Base-by-base conservation (phyloP, 2,888 invertebrate genomes). In the Tortricodes alternella region DNA sequence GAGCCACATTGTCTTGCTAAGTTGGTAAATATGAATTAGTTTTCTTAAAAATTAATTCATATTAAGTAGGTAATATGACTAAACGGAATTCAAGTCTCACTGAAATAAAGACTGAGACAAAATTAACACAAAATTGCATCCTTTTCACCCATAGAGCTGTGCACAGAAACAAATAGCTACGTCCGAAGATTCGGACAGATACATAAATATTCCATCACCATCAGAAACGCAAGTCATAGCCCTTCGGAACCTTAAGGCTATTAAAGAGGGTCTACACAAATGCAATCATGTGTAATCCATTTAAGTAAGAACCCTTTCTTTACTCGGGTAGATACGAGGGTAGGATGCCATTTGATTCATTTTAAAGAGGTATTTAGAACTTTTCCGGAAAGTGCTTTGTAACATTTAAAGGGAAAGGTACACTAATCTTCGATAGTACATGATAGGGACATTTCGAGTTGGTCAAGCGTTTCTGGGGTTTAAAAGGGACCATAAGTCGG, bases 211-310 rank as follows among this genome's bases (percentile, higher is more conserved):
- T 34, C 46, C 46, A 53, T 53, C 46, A 39, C 41, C n/a, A n/a
- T 38, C 37, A 39, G 39, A 11, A 48, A 41, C 32, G 24, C 46
- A 11, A 15, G 27, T 29, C 23, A 46, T 32, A 38, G 2, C 34
- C 16, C 32, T 32, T 2, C 24, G 21, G 6, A 23, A 21, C 21
- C 37, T 15, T 37, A 9, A 49, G 27, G 15, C 43, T 44, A 56
- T 49, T 43, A 56, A 35, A 16, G 38, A 27, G 53, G 34, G 11
- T 37, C 49, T 43, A 23, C 41, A 23, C 39, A 48, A 49, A 56
- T 37, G 55, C 55, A 56, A 56, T 49, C 55, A 56, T 56, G 55
- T 49, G 49, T 56, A 49, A 49, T 56, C 49, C 43, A 49, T 27
- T 49, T 56, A 37, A 56, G 55, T 56, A 37, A 56, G 29, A 23